Base-by-base conservation (phyloP, 2,113 vertebrate genomes). In the Pseudorasbora parva region DNA sequence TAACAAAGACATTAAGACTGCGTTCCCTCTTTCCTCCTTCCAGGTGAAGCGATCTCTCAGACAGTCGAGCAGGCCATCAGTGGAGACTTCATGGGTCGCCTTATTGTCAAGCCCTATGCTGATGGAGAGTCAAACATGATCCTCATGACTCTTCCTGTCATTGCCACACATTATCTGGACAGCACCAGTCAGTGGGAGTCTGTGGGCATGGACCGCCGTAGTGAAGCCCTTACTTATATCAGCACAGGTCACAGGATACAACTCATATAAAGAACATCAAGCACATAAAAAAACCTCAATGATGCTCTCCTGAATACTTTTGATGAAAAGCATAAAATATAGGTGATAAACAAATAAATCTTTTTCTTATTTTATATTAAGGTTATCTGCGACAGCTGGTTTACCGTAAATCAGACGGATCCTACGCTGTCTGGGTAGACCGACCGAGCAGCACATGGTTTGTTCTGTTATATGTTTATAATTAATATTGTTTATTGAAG, bases 101-200 rank as follows among this genome's bases (percentile, higher is more conserved):
- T 91, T 10, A 87, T 92, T 12, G 33, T 1, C 0, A 76, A 92
- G 74, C 92, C 92, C 0, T 0, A 0, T 0, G 88, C 91, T 11
- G 89, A 89, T 30, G 89, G 91, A 0, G 89, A 92, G 60, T 92
- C 92, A 75, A 91, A 79, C 0, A 89, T 93, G 85, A 89, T 89
- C 74, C 4, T 0, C 0, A 64, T 93, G 86, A 87, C 86, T 0
- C 82, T 87, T 0, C 77, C 84, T 5, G 8, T 92, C 76, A 88
- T 89, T 56, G 89, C 92, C 41, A 88, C 88, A 37, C 86, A 85
- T 72, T 87, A 87, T 54, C 69, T 87, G 41, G 91, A 94, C 43
- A 19, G 30, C 62, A 89, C 91, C 0, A 85, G 88, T 43, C 92
- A 91, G 86, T 92, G 91, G 91, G 87, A 85, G 37, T 4, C 62